These are phyloP conservation scores for Apostichopus japonicus DNA, from an alignment of 35 echinoderm and acorn worm species.

Conservation along the genomic window DNA sequence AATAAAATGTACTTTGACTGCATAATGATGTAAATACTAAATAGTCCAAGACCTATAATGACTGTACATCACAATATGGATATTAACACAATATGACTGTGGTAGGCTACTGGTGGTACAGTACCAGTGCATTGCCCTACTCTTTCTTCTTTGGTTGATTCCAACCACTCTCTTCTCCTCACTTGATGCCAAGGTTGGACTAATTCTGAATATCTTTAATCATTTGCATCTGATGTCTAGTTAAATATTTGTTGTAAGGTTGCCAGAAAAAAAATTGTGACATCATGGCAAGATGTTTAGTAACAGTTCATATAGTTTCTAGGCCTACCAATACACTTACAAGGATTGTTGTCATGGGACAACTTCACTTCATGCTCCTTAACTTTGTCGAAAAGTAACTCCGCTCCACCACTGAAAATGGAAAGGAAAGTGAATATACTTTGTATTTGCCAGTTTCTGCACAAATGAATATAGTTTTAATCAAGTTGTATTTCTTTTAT, in stretches of 20 bases:
- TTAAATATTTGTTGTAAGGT: no score
- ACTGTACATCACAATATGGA: neutral
- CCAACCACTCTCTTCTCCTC: no score
- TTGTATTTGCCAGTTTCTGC: neutral
- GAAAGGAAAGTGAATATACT: neutral
- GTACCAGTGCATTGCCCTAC: no score
- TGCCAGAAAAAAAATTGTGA: no score
- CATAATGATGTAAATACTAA: neutral
- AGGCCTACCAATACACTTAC: neutral
- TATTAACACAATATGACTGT: neutral
- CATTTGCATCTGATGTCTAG: no score
- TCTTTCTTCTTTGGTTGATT: no score
- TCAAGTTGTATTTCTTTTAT: no score
- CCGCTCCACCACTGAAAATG: constrained; percentile 30
- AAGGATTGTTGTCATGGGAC: neutral
- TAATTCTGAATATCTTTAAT: no score
- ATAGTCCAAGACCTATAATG: neutral
- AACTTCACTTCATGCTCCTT: constrained; percentile 38
- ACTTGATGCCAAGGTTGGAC: no score
- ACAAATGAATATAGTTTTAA: no score
- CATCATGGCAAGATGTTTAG: no score
- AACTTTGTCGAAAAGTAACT: constrained; percentile 50
- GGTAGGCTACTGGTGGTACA: neutral
- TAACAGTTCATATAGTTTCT: no score
- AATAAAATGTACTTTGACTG: neutral